phyloP scores from a whole-genome alignment of 2,797 vertebrate genomes.

The Phoxinus dragarum region DNA sequence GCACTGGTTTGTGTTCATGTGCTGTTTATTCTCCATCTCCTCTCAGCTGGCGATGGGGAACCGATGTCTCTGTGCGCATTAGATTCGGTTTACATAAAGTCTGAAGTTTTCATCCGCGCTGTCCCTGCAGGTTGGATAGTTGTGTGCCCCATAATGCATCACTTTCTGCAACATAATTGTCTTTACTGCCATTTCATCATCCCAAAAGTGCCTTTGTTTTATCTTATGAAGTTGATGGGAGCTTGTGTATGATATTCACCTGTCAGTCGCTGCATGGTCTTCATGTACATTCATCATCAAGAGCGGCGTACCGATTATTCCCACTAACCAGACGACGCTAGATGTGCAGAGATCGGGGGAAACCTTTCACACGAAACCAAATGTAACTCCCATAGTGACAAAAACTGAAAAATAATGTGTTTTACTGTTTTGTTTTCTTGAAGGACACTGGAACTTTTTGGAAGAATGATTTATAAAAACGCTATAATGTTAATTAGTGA shows the following conservation, averaged over 20 bases:
- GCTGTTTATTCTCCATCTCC: neutral
- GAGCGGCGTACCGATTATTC: neutral
- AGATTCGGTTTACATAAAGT: neutral
- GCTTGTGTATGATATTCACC: neutral
- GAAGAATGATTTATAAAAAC: slow-evolving; percentile 12
- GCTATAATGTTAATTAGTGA: slow-evolving; percentile 43
- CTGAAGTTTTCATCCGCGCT: neutral
- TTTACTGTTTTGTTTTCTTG: slow-evolving; percentile 43
- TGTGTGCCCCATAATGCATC: slow-evolving; percentile 5
- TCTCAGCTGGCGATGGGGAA: neutral
- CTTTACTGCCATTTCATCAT: slow-evolving; percentile 65
- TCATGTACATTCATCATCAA: neutral
- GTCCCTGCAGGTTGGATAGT: slow-evolving; percentile 1
- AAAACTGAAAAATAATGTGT: slow-evolving; percentile 37
- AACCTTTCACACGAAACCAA: slow-evolving; percentile 31
- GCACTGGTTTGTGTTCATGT: slow-evolving; percentile 21
- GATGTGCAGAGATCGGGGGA: neutral
- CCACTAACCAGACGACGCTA: neutral
- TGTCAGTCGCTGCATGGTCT: neutral
- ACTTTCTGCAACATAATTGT: slow-evolving; percentile 39
- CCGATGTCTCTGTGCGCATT: neutral
- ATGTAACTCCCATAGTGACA: slow-evolving; percentile 22
- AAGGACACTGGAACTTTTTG: slow-evolving; percentile 68
- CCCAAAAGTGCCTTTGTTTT: slow-evolving; percentile 69
- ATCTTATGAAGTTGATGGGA: slow-evolving; percentile 1